Base-by-base conservation (phyloP, 2,888 invertebrate genomes). In the Nesidiocoris tenuis region DNA sequence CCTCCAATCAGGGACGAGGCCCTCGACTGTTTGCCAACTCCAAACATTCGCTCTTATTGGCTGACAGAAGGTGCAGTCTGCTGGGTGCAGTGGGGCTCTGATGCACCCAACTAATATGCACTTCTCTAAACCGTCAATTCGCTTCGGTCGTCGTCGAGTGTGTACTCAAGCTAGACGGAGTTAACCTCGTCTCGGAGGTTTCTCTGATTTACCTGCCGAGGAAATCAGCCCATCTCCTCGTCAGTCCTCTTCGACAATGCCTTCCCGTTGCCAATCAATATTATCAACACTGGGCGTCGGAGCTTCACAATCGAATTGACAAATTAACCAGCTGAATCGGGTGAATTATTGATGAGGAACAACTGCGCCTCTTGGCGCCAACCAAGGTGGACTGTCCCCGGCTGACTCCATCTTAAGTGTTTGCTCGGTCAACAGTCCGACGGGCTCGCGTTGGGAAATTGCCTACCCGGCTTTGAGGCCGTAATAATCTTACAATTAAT, bases 31-130 rank as follows among this genome's bases (percentile, higher is more conserved):
- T 75, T 75, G 63, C 66, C 23, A 3, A n/a, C 18, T n/a, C 21
- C 74, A 75, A 75, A 75, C 74, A 75, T 59, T 18, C 19, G 21
- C 57, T 63, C 63, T 63, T 72, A 61, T 39, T 54, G 72, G 72
- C 72, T 72, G 72, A 72, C 61, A 72, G 59, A 59, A 18, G 17
- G 39, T 39, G 39, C 39, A 39, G 39, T 39, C 3, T 39, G 12
- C 5, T 39, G 39, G 39, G 12, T 39, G 39, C 39, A 39, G 12
- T 7, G 5, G 39, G 67, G 66, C 54, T 21, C 17, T 61, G 72
- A 72, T 72, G 72, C 72, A 72, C 72, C 72, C 72, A 63, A 72
- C 72, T 72, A 72, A 72, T 72, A 72, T 72, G 72, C 72, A 72
- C 72, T 72, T 72, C 72, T 72, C 61, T 72, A 63, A 72, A 72